These are phyloP conservation scores for Caradrina kadenii DNA, from an alignment of 2,888 invertebrate genomes.

Conservation along the genomic window DNA sequence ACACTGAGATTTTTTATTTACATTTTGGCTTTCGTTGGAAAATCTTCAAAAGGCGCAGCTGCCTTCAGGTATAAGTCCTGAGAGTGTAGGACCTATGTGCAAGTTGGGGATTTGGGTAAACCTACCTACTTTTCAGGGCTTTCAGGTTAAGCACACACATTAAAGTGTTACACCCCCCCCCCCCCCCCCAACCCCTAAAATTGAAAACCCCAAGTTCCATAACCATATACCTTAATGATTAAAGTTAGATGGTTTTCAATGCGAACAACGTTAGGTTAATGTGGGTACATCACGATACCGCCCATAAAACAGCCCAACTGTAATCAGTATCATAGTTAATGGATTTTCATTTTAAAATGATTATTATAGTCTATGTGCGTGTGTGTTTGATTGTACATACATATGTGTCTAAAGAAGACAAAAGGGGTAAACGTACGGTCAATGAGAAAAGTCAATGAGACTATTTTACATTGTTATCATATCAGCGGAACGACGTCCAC, in stretches of 20 bases:
- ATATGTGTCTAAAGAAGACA: background rate
- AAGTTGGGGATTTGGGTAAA: no score
- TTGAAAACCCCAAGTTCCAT: conserved; percentile 43
- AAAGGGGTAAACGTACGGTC: background rate
- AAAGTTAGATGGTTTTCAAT: conserved; percentile 57
- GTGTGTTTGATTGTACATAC: conserved; percentile 4
- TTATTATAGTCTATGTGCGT: conserved; percentile 39
- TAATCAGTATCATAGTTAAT: conserved; percentile 48
- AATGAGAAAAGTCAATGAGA: no score
- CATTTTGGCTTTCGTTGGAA: no score
- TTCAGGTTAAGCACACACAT: conserved; percentile 14
- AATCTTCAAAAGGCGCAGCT: no score
- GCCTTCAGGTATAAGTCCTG: no score
- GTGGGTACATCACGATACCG: conserved; percentile 45
- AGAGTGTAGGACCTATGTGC: no score
- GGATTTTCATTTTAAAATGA: conserved; percentile 55
- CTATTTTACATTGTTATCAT: no score
- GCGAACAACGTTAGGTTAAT: conserved; percentile 49
- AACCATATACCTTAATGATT: conserved; percentile 55
- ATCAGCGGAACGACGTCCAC: no score
- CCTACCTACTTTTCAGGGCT: no score
- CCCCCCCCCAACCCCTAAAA: conserved; percentile 10
- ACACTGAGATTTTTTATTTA: no score
- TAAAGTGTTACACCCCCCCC: conserved; percentile 19
- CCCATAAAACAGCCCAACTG: conserved; percentile 38